Base-by-base conservation (phyloP, 1,140 invertebrate genomes). In the Adoxophyes honmai region DNA sequence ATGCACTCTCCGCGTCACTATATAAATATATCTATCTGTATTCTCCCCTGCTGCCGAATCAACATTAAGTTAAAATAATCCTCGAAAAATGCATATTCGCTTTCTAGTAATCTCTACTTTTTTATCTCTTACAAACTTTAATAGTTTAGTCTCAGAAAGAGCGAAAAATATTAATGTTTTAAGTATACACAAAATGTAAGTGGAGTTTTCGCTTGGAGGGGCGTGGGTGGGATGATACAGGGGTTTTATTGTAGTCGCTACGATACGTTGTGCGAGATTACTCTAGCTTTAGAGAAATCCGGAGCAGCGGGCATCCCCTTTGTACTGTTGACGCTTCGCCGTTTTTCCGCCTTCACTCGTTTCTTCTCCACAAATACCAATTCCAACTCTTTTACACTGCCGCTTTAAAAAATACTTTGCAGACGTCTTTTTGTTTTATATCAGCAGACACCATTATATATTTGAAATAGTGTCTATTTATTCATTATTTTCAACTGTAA, bases 1-100 rank as follows among this genome's bases (percentile, higher is more conserved):
- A 72, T 80, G 77, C 75, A 81, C 66, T 66, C 71, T 66, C 60
- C 68, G 54, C n/a, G n/a, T n/a, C n/a, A n/a, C n/a, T n/a, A n/a
- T n/a, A n/a, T n/a, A n/a, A n/a, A n/a, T n/a, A n/a, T n/a, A n/a
- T 35, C 57, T 56, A 59, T 56, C 67, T 62, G 65, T 64, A 65
- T 66, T 73, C 71, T 64, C 63, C 56, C 66, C 53, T 62, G 59
- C 66, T 64, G 11, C 37, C 44, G 55, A 44, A 59, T 60, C 53
- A 59, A 62, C 42, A 51, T 59, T 51, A 62, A n/a, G 52, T 62
- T 55, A 57, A 56, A 60, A 64, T 67, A 59, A 21, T 48, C 6
- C 21, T 10, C n/a, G n/a, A n/a, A n/a, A n/a, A n/a, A n/a, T n/a
- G n/a, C n/a, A n/a, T n/a, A n/a, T n/a, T n/a, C n/a, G n/a, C n/a